Evolutionary conservation across 64 coral and sea anemone genomes (phyloP), one percentile per base, ranked within the genome.

Genomic region (Montipora sp.): DNA sequence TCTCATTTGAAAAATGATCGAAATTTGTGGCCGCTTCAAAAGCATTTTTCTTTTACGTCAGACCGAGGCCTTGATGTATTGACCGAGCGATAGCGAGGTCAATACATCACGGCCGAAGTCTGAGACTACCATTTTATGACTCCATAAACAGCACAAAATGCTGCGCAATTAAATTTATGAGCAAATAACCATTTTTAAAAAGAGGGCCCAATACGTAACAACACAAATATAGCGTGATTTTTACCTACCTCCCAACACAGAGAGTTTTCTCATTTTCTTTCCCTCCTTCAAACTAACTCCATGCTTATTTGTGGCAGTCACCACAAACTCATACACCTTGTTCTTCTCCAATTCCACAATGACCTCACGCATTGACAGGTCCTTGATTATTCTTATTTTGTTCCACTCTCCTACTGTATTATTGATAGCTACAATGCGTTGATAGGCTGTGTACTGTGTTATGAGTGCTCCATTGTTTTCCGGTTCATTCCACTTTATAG

Each of bases 261-360:
- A 13, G 15, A 76, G 3, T 76, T 46, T 76, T 24, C 9, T 48
- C 6, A 44, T 48, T 2, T 47, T 76, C 27, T 3, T 15, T 4
- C 27, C 74, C 27, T 76, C 74, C 15, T 46, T 45, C 27, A 76
- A 76, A 76, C 74, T 76, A 11, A 47, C 74, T 11, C 74, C 74
- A 76, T 16, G 11, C 8, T 76, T 43, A 10, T 76, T 23, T 23
- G 0, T 0, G 23, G 23, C 23, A 23, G 23, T 23, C 23, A 23
- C 23, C 23, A 23, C 23, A 76, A 76, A 76, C 27, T 76, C 45
- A 76, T 76, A 76, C 8, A 76, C 74, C 27, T 76, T 76, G 24
- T 10, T 24, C 11, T 45, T 76, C 8, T 76, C 74, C 74, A 76
- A 76, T 12, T 46, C 8, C 45, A 76, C 74, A 14, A 10, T 16